Percentiles rank a stretch among this genome's conserved stretches.
phyloP scores from a whole-genome alignment of 2,797 vertebrate genomes.

The Hybognathus amarus region DNA sequence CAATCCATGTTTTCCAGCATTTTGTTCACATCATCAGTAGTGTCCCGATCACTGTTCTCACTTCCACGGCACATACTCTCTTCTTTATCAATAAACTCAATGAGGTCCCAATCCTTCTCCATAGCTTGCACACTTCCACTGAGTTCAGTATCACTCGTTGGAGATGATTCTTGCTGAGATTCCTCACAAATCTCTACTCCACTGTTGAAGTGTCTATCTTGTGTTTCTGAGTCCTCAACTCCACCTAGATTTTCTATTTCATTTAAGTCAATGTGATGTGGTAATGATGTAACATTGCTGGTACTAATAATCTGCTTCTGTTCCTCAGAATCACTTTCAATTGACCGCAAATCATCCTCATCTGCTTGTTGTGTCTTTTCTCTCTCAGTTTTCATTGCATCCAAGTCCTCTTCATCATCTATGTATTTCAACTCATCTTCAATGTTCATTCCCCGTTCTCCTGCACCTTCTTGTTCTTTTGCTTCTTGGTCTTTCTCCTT shows the following conservation, averaged over 20 bases:
- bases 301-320: slow-evolving; percentile 2
- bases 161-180: not conserved
- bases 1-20: slow-evolving; percentile 13
- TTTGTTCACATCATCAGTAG: not conserved
- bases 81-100: slow-evolving; percentile 29
- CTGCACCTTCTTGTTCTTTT: slow-evolving; percentile 16
- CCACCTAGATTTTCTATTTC: not conserved
- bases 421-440: slow-evolving; percentile 40
- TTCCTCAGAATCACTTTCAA: slow-evolving; percentile 16
- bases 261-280: slow-evolving; percentile 1
- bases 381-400: not conserved
- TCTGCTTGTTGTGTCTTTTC: slow-evolving; percentile 41
- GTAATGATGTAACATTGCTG: slow-evolving; percentile 4
- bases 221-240: slow-evolving; percentile 6
- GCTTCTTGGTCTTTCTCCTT: not conserved
- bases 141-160: not conserved
- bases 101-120: not conserved
- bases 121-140: not conserved
- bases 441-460: slow-evolving; percentile 10
- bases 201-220: not conserved
- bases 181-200: slow-evolving; percentile 16
- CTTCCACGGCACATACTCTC: not conserved
- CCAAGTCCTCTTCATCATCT: slow-evolving; percentile 45
- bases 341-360: not conserved
- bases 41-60: not conserved